Percentiles rank a stretch among this genome's conserved stretches.
Evolutionary conservation across 2,888 invertebrate genomes (phyloP).

Genomic region (Standfussiana lucernea): DNA sequence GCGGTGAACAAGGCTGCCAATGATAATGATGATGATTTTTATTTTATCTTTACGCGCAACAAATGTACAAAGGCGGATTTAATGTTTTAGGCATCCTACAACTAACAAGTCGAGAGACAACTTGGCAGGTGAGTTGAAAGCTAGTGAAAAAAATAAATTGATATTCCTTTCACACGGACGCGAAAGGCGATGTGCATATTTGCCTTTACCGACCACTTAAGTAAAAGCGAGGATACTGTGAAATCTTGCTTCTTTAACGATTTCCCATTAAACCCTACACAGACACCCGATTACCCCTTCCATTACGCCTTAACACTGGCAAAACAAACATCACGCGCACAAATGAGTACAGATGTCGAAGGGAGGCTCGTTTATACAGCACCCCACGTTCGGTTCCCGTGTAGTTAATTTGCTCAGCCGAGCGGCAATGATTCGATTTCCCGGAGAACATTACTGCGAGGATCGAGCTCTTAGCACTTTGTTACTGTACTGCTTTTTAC

Average conservation of each 20-base stretch:
- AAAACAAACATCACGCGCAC: constrained; percentile 29
- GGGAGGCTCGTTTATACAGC: constrained; percentile 28
- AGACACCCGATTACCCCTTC: not conserved
- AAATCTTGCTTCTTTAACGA: not conserved
- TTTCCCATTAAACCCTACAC: not conserved
- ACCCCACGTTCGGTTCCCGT: constrained; percentile 34
- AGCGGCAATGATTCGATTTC: constrained; percentile 69
- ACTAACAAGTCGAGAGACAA: too few relatives aligned
- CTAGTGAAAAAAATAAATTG: not conserved
- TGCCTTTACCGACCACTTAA: not conserved
- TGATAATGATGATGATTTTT: not conserved
- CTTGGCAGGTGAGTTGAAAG: too few relatives aligned
- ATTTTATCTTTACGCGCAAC: not conserved
- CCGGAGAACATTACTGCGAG: constrained; percentile 52
- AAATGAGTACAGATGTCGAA: constrained; percentile 50
- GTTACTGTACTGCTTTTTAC: constrained; percentile 15
- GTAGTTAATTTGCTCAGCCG: constrained; percentile 64
- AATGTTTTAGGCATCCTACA: not conserved
- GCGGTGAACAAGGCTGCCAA: not conserved
- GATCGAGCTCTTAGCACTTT: constrained; percentile 42
- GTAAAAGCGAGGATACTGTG: not conserved
- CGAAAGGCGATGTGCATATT: too few relatives aligned
- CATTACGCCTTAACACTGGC: constrained; percentile 5
- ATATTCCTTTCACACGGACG: not conserved
- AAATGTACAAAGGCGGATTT: not conserved